Evolutionary conservation across 2,113 vertebrate species (phyloP).

Genomic region (Hepsetus odoe): DNA sequence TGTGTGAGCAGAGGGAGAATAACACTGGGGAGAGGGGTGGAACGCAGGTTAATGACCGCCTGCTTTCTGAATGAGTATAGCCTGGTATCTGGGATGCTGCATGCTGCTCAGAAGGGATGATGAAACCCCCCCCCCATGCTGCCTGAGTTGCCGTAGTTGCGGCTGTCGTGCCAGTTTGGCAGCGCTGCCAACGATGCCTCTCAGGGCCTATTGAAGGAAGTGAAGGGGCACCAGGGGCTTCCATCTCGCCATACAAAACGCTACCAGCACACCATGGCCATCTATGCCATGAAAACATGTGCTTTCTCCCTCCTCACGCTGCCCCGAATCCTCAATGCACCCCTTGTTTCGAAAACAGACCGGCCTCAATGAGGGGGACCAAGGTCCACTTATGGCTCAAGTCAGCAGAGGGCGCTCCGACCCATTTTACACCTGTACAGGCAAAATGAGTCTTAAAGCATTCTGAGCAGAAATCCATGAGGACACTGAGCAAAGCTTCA

Average conservation of each 20-base stretch:
- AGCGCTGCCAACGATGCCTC: constrained; percentile 22
- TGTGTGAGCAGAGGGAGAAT: not conserved
- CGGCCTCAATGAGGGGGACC: constrained; percentile 21
- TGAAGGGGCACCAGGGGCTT: constrained; percentile 42
- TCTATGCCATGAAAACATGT: constrained; percentile 55
- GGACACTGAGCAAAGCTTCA: not conserved
- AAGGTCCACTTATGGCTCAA: not conserved
- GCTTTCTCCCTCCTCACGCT: constrained; percentile 26
- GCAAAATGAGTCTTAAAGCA: constrained; percentile 26
- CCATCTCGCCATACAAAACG: constrained; percentile 40
- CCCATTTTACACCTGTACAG: constrained; percentile 9
- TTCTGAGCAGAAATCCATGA: not conserved
- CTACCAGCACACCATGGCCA: constrained; percentile 28
- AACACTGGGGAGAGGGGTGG: not conserved
- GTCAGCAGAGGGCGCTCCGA: constrained; percentile 52
- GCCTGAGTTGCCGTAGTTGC: constrained; percentile 12
- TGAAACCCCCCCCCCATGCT: constrained; percentile 18
- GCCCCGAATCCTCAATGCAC: constrained; percentile 47
- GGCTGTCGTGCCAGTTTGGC: constrained; percentile 57
- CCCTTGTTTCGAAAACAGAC: constrained; percentile 54
- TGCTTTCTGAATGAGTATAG: constrained; percentile 2
- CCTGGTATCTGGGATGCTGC: constrained; percentile 7
- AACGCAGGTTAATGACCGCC: not conserved
- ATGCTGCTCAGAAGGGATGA: not conserved
- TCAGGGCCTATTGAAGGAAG: constrained; percentile 45